Evolutionary conservation across 2,888 invertebrate species (phyloP), one percentile per base, ranked within the genome.

Genomic region (Notodonta ziczac): DNA sequence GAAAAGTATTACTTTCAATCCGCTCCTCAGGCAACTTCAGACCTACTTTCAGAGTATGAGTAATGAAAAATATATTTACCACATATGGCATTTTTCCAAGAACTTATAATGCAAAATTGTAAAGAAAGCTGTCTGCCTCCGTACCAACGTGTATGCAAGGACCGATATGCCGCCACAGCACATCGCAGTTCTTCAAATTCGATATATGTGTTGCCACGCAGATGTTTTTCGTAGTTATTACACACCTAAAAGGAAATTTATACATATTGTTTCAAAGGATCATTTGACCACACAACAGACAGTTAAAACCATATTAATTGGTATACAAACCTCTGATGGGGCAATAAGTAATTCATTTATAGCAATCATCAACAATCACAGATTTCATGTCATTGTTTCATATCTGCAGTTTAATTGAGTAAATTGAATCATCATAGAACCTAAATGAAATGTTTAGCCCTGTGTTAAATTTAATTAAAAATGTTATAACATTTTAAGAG

Each of bases 21-120:
- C n/a, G n/a, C n/a, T n/a, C n/a, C n/a, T n/a, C n/a, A n/a, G n/a
- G n/a, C n/a, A n/a, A n/a, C n/a, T n/a, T n/a, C n/a, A n/a, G n/a
- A n/a, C n/a, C n/a, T n/a, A n/a, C n/a, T n/a, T n/a, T n/a, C n/a
- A n/a, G n/a, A n/a, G n/a, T n/a, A n/a, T n/a, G n/a, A n/a, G n/a
- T n/a, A n/a, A n/a, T n/a, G n/a, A 35, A 35, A 6, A 6, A 7
- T 6, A 32, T 3, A 56, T 73, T 50, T 77, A 96, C 98, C 98
- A 94, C 99, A 99, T 81, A 98, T 95, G 42, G 98, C 98, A 75
- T 95, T 94, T 80, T 96, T 97, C 98, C 98, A 99, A 0, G 96
- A 96, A 13, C 91, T 90, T 42, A 98, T 94, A 56, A 94, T 94
- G 63, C 97, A 96, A 89, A 98, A 98, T 80, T 97, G 96, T 66